Conservation (phyloP, 2,797 vertebrate genomes). For the Aeoliscus strigatus region DNA sequence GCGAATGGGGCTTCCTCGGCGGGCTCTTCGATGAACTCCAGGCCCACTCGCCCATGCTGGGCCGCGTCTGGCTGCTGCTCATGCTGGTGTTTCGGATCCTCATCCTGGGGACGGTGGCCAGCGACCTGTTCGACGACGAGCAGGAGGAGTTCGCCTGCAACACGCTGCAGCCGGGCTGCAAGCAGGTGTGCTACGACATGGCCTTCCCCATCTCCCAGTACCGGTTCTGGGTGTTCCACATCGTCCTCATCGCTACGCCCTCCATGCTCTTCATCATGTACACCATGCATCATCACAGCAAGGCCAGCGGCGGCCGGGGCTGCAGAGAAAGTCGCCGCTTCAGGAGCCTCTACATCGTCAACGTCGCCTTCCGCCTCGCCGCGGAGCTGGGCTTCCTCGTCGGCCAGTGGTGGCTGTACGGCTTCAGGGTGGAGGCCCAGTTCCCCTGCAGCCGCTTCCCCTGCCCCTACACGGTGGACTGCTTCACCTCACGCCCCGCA, state of each 20-base stretch:
- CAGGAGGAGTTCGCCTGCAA: slow-evolving; percentile 91
- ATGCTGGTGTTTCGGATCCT: slow-evolving; percentile 91
- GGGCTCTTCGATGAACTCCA: slow-evolving; percentile 80
- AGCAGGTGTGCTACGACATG: slow-evolving; percentile 86
- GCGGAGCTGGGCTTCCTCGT: slow-evolving; percentile 82
- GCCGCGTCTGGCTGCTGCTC: slow-evolving; percentile 89
- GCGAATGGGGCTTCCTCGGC: slow-evolving; percentile 84
- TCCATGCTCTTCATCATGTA: slow-evolving; percentile 86
- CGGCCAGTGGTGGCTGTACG: slow-evolving; percentile 83
- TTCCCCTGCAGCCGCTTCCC: slow-evolving; percentile 80
- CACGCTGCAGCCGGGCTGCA: slow-evolving; percentile 90
- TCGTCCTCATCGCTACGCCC: slow-evolving; percentile 86
- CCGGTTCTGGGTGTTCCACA: slow-evolving; percentile 94
- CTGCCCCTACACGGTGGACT: slow-evolving; percentile 88
- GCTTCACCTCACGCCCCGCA: slow-evolving; percentile 87
- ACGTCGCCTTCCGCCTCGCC: slow-evolving; percentile 78
- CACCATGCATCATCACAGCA: slow-evolving; percentile 78
- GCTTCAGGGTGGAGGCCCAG: slow-evolving; percentile 82
- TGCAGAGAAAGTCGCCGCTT: slow-evolving; percentile 28
- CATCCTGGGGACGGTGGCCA: slow-evolving; percentile 87
- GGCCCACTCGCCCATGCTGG: slow-evolving; percentile 85
- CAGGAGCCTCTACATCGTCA: slow-evolving; percentile 78
- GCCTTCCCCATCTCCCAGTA: slow-evolving; percentile 94
- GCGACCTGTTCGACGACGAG: slow-evolving; percentile 88
- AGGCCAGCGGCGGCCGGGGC: slow-evolving; percentile 26